Conservation (phyloP, 1,140 invertebrate species). For the Heliothis virescens region DNA sequence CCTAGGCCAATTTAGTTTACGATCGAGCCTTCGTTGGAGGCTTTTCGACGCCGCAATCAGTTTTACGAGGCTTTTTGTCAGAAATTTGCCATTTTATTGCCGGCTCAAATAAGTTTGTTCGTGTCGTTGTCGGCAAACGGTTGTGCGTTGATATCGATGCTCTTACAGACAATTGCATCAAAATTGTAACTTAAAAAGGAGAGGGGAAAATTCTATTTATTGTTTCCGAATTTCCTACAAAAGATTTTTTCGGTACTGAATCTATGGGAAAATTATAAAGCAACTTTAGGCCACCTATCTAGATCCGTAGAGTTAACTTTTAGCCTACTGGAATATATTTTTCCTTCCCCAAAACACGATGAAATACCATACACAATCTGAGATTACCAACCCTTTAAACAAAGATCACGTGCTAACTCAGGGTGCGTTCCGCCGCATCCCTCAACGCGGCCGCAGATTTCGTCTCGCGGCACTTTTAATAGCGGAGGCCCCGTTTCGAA, state of each 20-base stretch:
- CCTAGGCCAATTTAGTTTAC: conserved; percentile 78
- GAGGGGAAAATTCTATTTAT: too few species aligned
- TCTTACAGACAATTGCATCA: not conserved
- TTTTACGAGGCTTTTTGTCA: conserved; percentile 72
- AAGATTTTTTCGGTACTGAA: too few species aligned
- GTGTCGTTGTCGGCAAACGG: conserved; percentile 21
- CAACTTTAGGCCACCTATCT: too few species aligned
- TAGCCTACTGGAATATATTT: too few species aligned
- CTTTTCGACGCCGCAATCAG: conserved; percentile 73
- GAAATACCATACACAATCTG: not conserved
- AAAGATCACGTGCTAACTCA: conserved; percentile 28
- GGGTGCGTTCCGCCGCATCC: conserved; percentile 1
- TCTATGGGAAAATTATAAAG: not conserved
- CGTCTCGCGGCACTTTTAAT: conserved; percentile 65
- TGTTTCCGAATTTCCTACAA: too few species aligned
- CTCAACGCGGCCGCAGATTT: not conserved
- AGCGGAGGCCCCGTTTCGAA: conserved; percentile 62
- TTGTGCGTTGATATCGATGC: conserved; percentile 13
- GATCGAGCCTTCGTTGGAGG: conserved; percentile 66
- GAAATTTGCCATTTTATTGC: conserved; percentile 70
- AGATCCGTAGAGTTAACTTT: too few species aligned
- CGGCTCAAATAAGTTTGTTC: conserved; percentile 55
- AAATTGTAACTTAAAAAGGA: not conserved
- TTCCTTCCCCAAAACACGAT: too few species aligned
- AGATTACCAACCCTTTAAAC: not conserved